Conservation (phyloP, 2,888 invertebrate species). For the Tanytarsus gracilentus region DNA sequence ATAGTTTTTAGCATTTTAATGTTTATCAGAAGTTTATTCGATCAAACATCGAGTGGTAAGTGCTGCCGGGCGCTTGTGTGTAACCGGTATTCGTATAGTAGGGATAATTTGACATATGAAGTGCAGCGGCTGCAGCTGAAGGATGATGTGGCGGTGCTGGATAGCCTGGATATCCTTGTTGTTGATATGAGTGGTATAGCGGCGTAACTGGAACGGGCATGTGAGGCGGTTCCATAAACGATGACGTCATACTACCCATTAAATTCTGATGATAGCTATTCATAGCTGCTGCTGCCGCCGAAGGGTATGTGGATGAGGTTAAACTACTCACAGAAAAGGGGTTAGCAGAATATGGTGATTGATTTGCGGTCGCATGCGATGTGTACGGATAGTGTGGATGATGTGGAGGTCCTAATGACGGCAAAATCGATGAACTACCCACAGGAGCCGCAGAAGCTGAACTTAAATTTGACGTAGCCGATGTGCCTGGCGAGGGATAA, state of each 20-base stretch:
- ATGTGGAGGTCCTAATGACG: slow-evolving; percentile 15
- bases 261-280: slow-evolving; percentile 40
- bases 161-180: slow-evolving; percentile 37
- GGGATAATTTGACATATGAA: slow-evolving; percentile 56
- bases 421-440: neutral
- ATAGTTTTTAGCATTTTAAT: neutral
- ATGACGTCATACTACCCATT: slow-evolving; percentile 42
- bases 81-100: slow-evolving; percentile 49
- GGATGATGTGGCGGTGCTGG: slow-evolving; percentile 42
- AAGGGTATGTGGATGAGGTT: slow-evolving; percentile 38
- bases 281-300: slow-evolving; percentile 32
- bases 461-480: slow-evolving; percentile 44
- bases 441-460: slow-evolving; percentile 28
- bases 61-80: slow-evolving; percentile 28
- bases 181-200: slow-evolving; percentile 42
- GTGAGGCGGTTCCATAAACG: slow-evolving; percentile 40
- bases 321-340: slow-evolving; percentile 45
- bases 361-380: slow-evolving; percentile 17
- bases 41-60: slow-evolving; percentile 44
- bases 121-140: slow-evolving; percentile 41
- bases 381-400: slow-evolving; percentile 26
- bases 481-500: slow-evolving; percentile 43
- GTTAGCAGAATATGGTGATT: slow-evolving; percentile 36
- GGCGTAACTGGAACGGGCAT: slow-evolving; percentile 45
- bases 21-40: slow-evolving; percentile 39